Evolutionary conservation across 2,113 vertebrate species (phyloP), one percentile per base, ranked within the genome.

Genomic region (Mus pahari): DNA sequence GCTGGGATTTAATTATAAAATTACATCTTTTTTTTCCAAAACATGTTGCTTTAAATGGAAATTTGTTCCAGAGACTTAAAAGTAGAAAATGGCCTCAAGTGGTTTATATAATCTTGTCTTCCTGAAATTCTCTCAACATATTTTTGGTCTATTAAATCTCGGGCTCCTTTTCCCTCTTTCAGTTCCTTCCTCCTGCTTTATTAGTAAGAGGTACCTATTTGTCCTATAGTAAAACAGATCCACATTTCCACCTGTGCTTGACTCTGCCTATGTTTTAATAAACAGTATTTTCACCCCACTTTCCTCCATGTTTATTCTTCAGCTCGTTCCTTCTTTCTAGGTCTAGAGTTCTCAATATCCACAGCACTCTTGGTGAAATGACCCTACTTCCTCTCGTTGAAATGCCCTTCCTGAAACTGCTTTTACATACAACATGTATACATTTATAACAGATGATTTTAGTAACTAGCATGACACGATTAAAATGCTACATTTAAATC

Each of bases 81-180:
- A 89, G 26, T 8, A 89, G 71, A 68, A 91, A 81, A 91, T 68
- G 19, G 19, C 82, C 45, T 87, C 39, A 66, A 45, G 8, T 77
- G 86, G 7, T 55, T 96, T 93, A 90, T 93, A 90, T 94, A 88
- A 81, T 86, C 22, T 93, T 82, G 16, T 83, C 24, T 84, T 84
- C 4, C 66, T 96, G 75, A 90, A 95, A 84, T 96, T 95, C 58
- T 60, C 71, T 90, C 81, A 95, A 92, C 26, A 90, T 86, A 84
- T 5, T 78, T 89, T 91, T 70, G 86, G 92, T 62, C 24, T 36
- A 95, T 62, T 31, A 48, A 96, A 92, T 78, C 71, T 93, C 24
- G 50, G 45, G 55, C 5, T 45, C 39, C 78, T 60, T 73, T n/a
- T 17, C 71, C 53, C 28, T 26, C 53, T 79, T 62, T 88, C 48